phyloP scores from a whole-genome alignment of 2,113 vertebrate species.

The Erinaceus europaeus region DNA sequence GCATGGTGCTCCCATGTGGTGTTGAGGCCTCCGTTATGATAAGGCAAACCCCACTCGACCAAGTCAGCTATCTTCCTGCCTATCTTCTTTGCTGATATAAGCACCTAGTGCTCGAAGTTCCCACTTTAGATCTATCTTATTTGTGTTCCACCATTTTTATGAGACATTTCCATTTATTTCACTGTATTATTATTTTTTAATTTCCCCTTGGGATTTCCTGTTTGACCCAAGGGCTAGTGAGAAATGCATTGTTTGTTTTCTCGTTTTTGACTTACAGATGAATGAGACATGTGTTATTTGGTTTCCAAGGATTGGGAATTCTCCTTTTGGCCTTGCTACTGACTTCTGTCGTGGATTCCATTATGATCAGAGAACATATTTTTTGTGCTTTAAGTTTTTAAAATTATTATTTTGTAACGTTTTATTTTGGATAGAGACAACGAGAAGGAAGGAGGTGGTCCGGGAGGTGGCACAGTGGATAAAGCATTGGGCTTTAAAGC shows the following conservation, averaged over 20 bases:
- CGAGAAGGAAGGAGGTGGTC: no score
- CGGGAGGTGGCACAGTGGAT: no score
- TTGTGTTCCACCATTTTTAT: constrained; percentile 27
- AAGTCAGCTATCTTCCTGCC: no score
- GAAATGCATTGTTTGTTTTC: constrained; percentile 30
- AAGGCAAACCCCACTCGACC: no score
- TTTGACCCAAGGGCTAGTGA: constrained; percentile 6
- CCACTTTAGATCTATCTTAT: neutral
- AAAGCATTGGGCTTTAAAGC: no score
- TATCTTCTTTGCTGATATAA: no score
- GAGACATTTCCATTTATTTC: constrained; percentile 40
- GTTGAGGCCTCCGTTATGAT: no score
- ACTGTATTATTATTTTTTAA: neutral
- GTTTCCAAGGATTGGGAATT: constrained; percentile 30
- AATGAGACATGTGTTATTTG: constrained; percentile 13
- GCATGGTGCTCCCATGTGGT: no score
- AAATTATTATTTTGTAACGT: no score
- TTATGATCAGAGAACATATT: constrained; percentile 9
- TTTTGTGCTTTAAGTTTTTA: no score
- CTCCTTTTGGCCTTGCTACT: constrained; percentile 24
- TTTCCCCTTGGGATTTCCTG: neutral
- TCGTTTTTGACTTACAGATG: constrained; percentile 26
- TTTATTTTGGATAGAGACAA: no score
- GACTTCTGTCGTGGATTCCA: constrained; percentile 45
- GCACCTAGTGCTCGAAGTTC: constrained; percentile 21